These are phyloP conservation scores for Itoplectis maculator DNA, from an alignment of 2,888 invertebrate genomes.

Conservation along the genomic window DNA sequence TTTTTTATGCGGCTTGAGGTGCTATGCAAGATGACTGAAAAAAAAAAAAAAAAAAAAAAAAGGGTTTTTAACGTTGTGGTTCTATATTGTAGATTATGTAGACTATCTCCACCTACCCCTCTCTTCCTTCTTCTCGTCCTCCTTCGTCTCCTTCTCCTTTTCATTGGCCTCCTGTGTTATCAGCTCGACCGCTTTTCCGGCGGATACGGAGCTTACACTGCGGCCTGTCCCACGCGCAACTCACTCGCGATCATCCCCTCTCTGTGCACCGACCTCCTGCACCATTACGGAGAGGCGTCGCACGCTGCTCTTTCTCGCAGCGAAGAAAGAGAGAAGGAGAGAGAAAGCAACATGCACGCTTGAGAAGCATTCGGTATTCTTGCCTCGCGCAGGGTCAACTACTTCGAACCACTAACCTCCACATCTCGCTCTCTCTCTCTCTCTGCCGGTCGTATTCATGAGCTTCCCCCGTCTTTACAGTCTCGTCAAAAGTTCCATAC, in stretches of 20 bases:
- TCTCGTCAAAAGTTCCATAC: neutral
- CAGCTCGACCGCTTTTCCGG: constrained; percentile 8
- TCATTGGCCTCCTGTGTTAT: constrained; percentile 11
- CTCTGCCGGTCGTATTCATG: neutral
- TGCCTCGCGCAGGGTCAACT: constrained; percentile 4
- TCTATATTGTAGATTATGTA: constrained; percentile 10
- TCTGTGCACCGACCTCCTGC: neutral
- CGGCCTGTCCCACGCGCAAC: constrained; percentile 4
- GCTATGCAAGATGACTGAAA: too few relatives aligned
- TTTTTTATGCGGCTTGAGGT: too few relatives aligned
- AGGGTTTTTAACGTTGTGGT: neutral
- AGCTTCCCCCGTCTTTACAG: constrained; percentile 7
- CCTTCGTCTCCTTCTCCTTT: constrained; percentile 37
- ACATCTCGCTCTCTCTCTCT: too few relatives aligned
- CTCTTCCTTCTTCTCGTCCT: neutral
- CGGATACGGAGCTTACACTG: neutral
- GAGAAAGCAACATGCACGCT: too few relatives aligned
- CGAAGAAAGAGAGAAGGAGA: too few relatives aligned
- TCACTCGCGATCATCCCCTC: neutral
- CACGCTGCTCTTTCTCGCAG: neutral
- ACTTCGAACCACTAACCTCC: constrained; percentile 4
- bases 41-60: too few relatives aligned
- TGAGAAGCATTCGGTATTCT: constrained; percentile 8
- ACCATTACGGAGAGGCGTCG: neutral
- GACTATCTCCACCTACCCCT: neutral